Evolutionary conservation across 1,140 invertebrate genomes (phyloP).

Genomic region (Drosophila repleta): DNA sequence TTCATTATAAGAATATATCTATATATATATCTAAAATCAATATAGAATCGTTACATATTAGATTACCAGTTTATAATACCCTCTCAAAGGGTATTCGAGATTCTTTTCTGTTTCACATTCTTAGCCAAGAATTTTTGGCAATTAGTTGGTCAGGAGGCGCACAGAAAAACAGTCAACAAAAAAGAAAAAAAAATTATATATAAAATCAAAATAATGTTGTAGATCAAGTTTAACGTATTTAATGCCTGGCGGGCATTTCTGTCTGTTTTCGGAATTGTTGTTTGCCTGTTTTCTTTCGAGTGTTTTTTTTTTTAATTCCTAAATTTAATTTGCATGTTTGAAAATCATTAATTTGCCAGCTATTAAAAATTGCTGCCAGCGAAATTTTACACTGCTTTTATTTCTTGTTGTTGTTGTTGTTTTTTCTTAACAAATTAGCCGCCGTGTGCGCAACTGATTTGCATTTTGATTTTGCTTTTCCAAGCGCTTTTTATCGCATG

Average conservation of each 20-base stretch:
- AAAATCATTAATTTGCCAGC: slow-evolving; percentile 60
- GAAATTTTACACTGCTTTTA: slow-evolving; percentile 51
- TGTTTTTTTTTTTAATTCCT: slow-evolving; percentile 29
- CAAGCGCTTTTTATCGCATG: slow-evolving; percentile 39
- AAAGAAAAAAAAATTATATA: too few relatives aligned
- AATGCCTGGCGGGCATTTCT: slow-evolving; percentile 33
- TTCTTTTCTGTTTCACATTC: slow-evolving; percentile 25
- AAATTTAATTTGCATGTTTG: slow-evolving; percentile 66
- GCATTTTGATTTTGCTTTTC: slow-evolving; percentile 46
- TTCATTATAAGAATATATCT: too few relatives aligned
- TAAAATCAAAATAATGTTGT: slow-evolving; percentile 46
- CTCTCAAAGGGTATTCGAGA: slow-evolving; percentile 15
- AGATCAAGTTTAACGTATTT: slow-evolving; percentile 58
- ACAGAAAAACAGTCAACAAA: slow-evolving; percentile 9
- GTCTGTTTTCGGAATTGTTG: slow-evolving; percentile 17
- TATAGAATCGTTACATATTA: background rate
- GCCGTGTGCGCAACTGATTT: slow-evolving; percentile 53
- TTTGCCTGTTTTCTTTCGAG: slow-evolving; percentile 28
- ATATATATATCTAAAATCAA: too few relatives aligned
- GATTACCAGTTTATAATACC: background rate
- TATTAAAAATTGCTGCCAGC: slow-evolving; percentile 50
- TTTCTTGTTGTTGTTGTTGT: slow-evolving; percentile 31
- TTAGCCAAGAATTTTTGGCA: slow-evolving; percentile 45
- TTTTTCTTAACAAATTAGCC: slow-evolving; percentile 38
- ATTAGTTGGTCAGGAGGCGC: slow-evolving; percentile 52